Evolutionary conservation across 2,888 invertebrate species (phyloP).

Genomic region (Rhingia campestris): DNA sequence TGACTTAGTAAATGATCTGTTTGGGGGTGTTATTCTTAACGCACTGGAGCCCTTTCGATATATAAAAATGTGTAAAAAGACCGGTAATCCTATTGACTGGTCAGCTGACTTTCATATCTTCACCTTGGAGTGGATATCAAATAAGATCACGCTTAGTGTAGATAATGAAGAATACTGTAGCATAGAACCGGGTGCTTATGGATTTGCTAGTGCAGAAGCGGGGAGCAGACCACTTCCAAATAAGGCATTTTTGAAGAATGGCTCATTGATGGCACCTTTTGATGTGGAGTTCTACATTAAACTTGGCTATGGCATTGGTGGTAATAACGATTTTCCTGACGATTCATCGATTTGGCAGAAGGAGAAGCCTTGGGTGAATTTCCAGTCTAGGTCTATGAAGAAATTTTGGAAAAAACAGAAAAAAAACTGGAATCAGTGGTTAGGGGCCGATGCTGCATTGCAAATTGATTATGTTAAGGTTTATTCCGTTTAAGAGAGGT

Average conservation of each 20-base stretch:
- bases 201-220: conserved; percentile 77
- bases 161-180: conserved; percentile 85
- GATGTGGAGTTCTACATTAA: conserved; percentile 90
- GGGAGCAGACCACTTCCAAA: conserved; percentile 78
- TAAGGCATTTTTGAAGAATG: conserved; percentile 78
- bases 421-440: conserved; percentile 78
- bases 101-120: conserved; percentile 87
- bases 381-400: conserved; percentile 86
- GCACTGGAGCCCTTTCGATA: conserved; percentile 78
- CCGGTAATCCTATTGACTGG: conserved; percentile 75
- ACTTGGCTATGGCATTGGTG: conserved; percentile 91
- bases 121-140: conserved; percentile 86
- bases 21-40: conserved; percentile 78
- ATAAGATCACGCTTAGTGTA: conserved; percentile 81
- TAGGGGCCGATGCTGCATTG: conserved; percentile 84
- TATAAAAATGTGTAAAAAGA: conserved; percentile 77
- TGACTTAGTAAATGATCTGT: conserved; percentile 75
- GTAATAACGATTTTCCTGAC: conserved; percentile 88
- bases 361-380: conserved; percentile 90
- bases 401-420: conserved; percentile 87
- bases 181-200: conserved; percentile 77
- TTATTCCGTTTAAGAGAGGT: conserved; percentile 75
- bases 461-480: conserved; percentile 80
- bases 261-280: conserved; percentile 87
- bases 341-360: conserved; percentile 70